Evolutionary conservation across 2,888 invertebrate species (phyloP), one percentile per base, ranked within the genome.

Genomic region (Lordiphosa fenestrarum): DNA sequence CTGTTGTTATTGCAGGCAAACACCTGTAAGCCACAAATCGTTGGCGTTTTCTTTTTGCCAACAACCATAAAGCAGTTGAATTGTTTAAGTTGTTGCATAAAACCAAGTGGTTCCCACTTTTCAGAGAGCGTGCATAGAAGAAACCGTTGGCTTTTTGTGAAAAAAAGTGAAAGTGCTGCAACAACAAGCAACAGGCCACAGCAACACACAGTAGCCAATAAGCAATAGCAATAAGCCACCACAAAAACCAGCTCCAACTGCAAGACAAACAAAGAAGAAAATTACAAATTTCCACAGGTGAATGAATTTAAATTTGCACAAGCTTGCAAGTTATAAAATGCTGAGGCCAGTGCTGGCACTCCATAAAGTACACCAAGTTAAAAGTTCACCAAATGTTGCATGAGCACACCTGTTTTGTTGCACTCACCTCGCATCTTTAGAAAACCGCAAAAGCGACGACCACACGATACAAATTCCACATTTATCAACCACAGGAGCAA

Each of bases 1-100:
- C 41, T 53, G 40, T 37, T 38, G 51, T 37, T 60, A 57, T 52
- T 59, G 59, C 51, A 55, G 73, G 57, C 57, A 77, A 78, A 77
- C 85, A 82, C 85, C 85, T 82, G 85, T 78, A 70, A 72, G 84
- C 72, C 84, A 83, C 84, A 83, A 80, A 83, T 83, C 81, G 80
- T 67, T 67, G 71, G 64, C 64, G 62, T 61, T 56, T 49, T 57
- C 57, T 39, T 48, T 52, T 50, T 41, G 62, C 46, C 52, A 62
- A 40, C 60, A 54, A 65, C 67, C 63, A 71, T 71, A 66, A 65
- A 71, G 70, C 75, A 78, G 68, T 69, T 66, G 78, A 71, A 81
- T 71, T 71, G 78, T 72, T 80, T 57, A 76, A 76, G 81, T 66
- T 83, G 80, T 80, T 80, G 80, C 80, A 84, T 80, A 80, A 80